phyloP scores from a whole-genome alignment of 2,797 vertebrate genomes.

The Podargus strigoides region DNA sequence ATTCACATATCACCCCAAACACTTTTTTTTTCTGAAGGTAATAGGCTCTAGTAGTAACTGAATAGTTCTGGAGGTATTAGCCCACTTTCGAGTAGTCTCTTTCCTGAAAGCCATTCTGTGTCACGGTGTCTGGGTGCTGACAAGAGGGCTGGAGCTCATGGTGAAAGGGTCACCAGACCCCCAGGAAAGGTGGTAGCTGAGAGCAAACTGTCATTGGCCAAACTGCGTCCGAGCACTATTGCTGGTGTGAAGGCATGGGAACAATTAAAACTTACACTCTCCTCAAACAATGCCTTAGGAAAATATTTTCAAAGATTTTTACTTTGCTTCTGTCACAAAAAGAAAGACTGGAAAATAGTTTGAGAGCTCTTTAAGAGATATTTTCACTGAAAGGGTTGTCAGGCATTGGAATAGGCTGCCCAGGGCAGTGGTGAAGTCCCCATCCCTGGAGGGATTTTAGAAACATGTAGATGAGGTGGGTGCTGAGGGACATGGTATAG shows the following conservation, averaged over 20 bases:
- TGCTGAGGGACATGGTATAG: too few relatives aligned
- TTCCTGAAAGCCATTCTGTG: neutral
- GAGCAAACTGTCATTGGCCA: fast-evolving
- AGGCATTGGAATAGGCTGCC: too few relatives aligned
- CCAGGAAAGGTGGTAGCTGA: neutral
- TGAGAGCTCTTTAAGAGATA: slow-evolving; percentile 30
- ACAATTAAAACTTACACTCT: neutral
- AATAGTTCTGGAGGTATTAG: neutral
- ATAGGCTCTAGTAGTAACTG: neutral
- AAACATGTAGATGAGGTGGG: too few relatives aligned
- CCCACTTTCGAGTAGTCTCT: neutral
- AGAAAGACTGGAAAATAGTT: neutral
- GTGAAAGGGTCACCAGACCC: neutral
- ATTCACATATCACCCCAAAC: neutral
- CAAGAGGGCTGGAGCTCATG: neutral
- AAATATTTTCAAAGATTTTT: slow-evolving; percentile 30
- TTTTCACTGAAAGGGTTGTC: too few relatives aligned
- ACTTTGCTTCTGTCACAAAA: neutral
- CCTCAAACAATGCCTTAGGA: neutral
- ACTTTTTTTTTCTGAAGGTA: neutral
- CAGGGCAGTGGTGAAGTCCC: too few relatives aligned
- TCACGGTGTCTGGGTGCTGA: neutral
- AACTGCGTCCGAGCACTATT: neutral
- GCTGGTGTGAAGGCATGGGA: neutral
- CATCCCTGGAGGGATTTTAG: too few relatives aligned